Percentiles rank a stretch among this genome's conserved stretches.
phyloP scores from a whole-genome alignment of 2,888 invertebrate species.

The Eledone cirrhosa region DNA sequence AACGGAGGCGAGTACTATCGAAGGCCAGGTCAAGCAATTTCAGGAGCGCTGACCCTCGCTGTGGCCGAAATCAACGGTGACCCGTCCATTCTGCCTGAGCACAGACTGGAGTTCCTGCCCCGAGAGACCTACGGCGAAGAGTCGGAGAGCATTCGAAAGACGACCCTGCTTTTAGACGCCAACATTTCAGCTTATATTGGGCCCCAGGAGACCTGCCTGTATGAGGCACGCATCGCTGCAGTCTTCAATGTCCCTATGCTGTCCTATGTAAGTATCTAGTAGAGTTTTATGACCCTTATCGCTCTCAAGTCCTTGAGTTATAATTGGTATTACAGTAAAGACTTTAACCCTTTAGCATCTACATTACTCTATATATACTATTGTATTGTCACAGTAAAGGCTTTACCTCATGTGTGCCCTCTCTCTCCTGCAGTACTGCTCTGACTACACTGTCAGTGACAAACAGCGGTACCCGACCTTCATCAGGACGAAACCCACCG shows the following conservation, averaged over 20 bases:
- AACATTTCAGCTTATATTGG: slow-evolving; percentile 90
- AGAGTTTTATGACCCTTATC: too few relatives aligned
- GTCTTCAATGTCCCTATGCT: slow-evolving; percentile 95
- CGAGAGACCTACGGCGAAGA: slow-evolving; percentile 93
- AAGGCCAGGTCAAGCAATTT: slow-evolving; percentile 78
- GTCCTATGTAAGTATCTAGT: slow-evolving; percentile 85
- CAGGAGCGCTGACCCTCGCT: slow-evolving; percentile 88
- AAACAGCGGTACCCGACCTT: slow-evolving; percentile 89
- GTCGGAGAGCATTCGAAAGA: slow-evolving; percentile 83
- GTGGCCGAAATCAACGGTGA: slow-evolving; percentile 77
- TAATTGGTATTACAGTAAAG: too few relatives aligned
- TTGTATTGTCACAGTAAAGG: too few relatives aligned
- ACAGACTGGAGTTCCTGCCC: slow-evolving; percentile 80
- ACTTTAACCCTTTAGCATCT: too few relatives aligned
- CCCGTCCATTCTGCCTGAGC: slow-evolving; percentile 71
- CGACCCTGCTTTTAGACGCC: slow-evolving; percentile 80
- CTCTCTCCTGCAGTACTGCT: slow-evolving; percentile 79
- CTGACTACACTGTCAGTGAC: slow-evolving; percentile 85
- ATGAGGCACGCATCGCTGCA: slow-evolving; percentile 92
- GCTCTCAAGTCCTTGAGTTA: too few relatives aligned
- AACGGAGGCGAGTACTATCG: slow-evolving; percentile 70
- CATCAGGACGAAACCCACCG: slow-evolving; percentile 89
- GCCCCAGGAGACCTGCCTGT: slow-evolving; percentile 86
- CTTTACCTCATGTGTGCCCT: too few relatives aligned
- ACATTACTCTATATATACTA: too few relatives aligned